A percentile compares a stretch with the other conserved stretches of the same genome.
Evolutionary conservation across 53 echinoderm and acorn worm species (phyloP).

Genomic region (Apostichopus leukothele): DNA sequence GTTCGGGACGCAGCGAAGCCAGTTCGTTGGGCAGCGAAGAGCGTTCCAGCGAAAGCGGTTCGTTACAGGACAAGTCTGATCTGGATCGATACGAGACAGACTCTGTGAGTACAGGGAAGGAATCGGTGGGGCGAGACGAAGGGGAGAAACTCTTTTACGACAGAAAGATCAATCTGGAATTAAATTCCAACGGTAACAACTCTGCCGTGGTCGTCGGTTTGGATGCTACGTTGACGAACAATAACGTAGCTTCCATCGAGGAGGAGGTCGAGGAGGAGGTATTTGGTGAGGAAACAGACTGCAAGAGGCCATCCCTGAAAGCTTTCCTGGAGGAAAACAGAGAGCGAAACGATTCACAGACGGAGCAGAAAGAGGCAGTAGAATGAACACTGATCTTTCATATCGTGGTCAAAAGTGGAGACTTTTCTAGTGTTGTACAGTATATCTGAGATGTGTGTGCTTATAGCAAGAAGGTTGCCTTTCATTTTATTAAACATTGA

Average conservation of each 20-base stretch:
- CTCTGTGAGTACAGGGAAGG: conserved; percentile 39
- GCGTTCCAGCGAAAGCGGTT: conserved; percentile 83
- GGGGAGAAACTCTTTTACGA: conserved; percentile 24
- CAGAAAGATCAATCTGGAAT: not conserved
- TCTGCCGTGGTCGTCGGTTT: not conserved
- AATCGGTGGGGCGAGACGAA: conserved; percentile 6
- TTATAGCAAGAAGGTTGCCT: too few species aligned
- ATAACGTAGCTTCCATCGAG: not conserved
- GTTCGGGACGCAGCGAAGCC: conserved; percentile 61
- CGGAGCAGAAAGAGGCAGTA: too few species aligned
- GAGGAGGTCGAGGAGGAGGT: not conserved
- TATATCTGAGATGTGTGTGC: too few species aligned
- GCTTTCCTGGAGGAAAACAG: not conserved
- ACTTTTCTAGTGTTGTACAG: too few species aligned
- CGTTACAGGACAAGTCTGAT: conserved; percentile 43
- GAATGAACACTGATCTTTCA: too few species aligned
- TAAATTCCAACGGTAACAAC: conserved; percentile 38
- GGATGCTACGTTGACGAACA: not conserved
- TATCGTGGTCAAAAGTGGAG: too few species aligned
- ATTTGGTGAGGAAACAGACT: not conserved
- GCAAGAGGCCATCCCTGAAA: not conserved
- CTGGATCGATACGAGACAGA: conserved; percentile 32
- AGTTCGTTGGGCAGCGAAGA: conserved; percentile 83
- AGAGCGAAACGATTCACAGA: not conserved
- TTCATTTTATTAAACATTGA: too few species aligned